These are phyloP conservation scores for Amniataba percoides DNA, from an alignment of 2,797 vertebrate genomes.

Conservation along the genomic window DNA sequence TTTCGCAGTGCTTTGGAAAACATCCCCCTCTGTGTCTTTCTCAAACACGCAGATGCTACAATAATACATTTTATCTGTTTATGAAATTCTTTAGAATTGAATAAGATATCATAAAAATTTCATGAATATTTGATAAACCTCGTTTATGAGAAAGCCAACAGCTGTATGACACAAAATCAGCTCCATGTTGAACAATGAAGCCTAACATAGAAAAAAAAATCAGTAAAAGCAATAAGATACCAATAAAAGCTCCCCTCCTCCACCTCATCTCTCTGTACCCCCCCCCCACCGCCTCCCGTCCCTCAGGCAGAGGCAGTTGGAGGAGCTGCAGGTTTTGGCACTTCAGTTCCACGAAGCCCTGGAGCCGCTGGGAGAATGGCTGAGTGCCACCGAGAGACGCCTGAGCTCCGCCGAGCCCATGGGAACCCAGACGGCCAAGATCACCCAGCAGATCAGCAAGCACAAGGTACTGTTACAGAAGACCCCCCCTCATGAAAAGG, in stretches of 20 bases:
- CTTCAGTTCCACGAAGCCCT: conserved; percentile 96
- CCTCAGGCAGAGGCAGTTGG: conserved; percentile 93
- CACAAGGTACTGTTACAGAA: conserved; percentile 90
- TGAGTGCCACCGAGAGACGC: conserved; percentile 94
- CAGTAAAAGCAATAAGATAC: conserved; percentile 48
- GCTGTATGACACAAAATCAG: conserved; percentile 15
- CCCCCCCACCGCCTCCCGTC: background rate
- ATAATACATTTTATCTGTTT: conserved; percentile 15
- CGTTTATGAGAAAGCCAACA: conserved; percentile 8
- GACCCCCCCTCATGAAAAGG: background rate
- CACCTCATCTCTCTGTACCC: background rate
- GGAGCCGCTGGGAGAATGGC: conserved; percentile 96
- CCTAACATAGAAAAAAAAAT: background rate
- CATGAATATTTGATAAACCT: conserved; percentile 32
- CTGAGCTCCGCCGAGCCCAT: conserved; percentile 96
- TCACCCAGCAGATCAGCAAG: conserved; percentile 95
- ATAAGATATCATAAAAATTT: conserved; percentile 22
- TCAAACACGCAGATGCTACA: background rate
- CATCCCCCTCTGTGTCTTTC: background rate
- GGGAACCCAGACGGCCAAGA: conserved; percentile 96
- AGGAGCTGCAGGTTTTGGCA: conserved; percentile 96
- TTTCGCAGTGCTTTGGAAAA: conserved; percentile 4
- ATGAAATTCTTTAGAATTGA: conserved; percentile 26
- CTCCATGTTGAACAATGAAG: background rate
- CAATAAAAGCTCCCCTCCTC: conserved; percentile 26